These are phyloP conservation scores for Agrotis segetum DNA, from an alignment of 2,888 invertebrate species.

Conservation along the genomic window DNA sequence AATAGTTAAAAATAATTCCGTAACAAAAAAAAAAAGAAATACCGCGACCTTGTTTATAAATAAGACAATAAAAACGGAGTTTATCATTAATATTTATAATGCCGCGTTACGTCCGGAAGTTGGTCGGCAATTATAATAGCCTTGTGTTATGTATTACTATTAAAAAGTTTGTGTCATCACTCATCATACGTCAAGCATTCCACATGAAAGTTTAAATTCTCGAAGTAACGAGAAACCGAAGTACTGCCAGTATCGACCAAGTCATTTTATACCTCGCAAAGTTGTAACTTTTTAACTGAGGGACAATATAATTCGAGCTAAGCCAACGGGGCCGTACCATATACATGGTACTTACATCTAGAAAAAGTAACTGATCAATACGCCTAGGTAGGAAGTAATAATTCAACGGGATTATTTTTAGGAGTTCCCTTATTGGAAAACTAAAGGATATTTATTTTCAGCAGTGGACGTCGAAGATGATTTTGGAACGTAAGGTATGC, in stretches of 20 bases:
- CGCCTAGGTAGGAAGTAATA: background rate
- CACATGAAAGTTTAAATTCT: constrained; percentile 30
- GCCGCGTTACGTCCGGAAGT: constrained; percentile 30
- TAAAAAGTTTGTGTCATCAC: constrained; percentile 37
- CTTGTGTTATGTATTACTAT: constrained; percentile 33
- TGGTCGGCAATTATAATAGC: constrained; percentile 33
- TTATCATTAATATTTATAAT: constrained; percentile 54
- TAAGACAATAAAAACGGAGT: constrained; percentile 47
- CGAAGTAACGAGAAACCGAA: constrained; percentile 26
- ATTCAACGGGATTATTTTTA: background rate
- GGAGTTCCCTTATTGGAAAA: no score
- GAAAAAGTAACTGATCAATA: constrained; percentile 2
- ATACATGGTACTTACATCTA: background rate
- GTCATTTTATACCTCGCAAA: constrained; percentile 26
- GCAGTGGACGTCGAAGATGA: no score
- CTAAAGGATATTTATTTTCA: no score
- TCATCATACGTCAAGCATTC: constrained; percentile 23
- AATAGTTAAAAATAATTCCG: constrained; percentile 7
- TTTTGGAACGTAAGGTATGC: no score
- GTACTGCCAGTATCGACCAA: constrained; percentile 34
- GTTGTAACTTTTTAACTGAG: constrained; percentile 31
- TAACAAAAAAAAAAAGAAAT: constrained; percentile 4
- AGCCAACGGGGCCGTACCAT: background rate
- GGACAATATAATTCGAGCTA: constrained; percentile 21
- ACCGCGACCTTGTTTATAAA: constrained; percentile 33